Evolutionary conservation across 2,797 vertebrate genomes (phyloP), one percentile per base, ranked within the genome.

Genomic region (Eidolon dupreanum): DNA sequence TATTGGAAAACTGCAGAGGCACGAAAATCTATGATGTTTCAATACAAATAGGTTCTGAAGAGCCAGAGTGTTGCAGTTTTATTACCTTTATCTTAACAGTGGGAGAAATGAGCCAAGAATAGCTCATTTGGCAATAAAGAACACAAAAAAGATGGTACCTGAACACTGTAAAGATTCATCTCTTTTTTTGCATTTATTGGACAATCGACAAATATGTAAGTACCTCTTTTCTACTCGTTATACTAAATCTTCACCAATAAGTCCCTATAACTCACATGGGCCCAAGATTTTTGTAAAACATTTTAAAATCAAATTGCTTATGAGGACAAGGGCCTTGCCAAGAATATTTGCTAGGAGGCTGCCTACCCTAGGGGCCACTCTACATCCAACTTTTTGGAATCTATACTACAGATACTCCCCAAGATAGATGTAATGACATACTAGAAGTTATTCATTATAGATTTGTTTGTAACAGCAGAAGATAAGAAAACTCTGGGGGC

Each of bases 51-150:
- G 20, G 19, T 65, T 51, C 59, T 63, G 38, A 73, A n/a, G 22
- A 75, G 36, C n/a, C 1, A 2, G 8, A 22, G 17, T 4, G 4
- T 12, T 10, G 7, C 13, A 49, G 28, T 4, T 9, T 9, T 3
- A 26, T 13, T n/a, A 3, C 15, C 28, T 63, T 65, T 28, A 46
- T 28, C 46, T 84, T 31, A 16, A 74, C 8, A 33, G 38, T 61
- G 22, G 51, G 36, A 89, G n/a, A 78, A 31, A 31, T 85, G 24
- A 66, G n/a, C 38, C 19, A 26, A 49, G 20, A 71, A 74, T 20
- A 11, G 36, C 15, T 17, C 55, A 19, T 28, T 43, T 78, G 82
- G 43, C 19, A 28, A 24, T n/a, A 49, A 68, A n/a, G 33, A 95
- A 68, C 24, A 68, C 33, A 38, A 43, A 49, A 46, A 70, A 51